Percentiles rank a stretch among this genome's conserved stretches.
Evolutionary conservation across 2,888 invertebrate species (phyloP).

Genomic region (Zygothrica quintamaculata): DNA sequence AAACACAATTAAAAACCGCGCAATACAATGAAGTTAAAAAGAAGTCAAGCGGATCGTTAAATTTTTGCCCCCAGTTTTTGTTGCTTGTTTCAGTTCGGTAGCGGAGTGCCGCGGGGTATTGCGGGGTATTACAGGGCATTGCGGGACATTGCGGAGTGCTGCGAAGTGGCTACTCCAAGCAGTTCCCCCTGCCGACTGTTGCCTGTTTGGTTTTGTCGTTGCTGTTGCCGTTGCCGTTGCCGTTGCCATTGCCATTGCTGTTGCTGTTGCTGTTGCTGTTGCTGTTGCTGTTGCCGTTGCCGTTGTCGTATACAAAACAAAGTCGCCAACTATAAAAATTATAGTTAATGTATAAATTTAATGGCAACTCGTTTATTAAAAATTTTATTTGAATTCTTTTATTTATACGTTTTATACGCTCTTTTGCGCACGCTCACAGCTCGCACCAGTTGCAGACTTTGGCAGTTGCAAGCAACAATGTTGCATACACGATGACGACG

Average conservation of each 20-base stretch:
- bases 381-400: constrained; percentile 84
- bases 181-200: background rate
- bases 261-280: constrained; percentile 28
- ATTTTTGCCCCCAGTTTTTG: constrained; percentile 32
- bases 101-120: too few relatives aligned
- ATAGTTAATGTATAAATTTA: constrained; percentile 85
- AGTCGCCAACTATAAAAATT: constrained; percentile 82
- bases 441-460: constrained; percentile 44
- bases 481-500: constrained; percentile 64
- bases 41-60: constrained; percentile 70
- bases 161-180: background rate
- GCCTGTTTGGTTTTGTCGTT: constrained; percentile 28
- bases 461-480: constrained; percentile 63
- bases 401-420: constrained; percentile 79
- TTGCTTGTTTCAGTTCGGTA: background rate
- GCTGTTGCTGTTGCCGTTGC: constrained; percentile 10
- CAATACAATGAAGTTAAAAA: constrained; percentile 44
- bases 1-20: constrained; percentile 63
- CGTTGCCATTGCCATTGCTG: constrained; percentile 29
- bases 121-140: too few relatives aligned
- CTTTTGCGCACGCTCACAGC: constrained; percentile 69
- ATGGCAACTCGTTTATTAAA: constrained; percentile 85
- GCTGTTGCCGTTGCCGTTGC: constrained; percentile 9
- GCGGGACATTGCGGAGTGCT: too few relatives aligned
- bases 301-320: constrained; percentile 68